Percentiles rank a stretch among this genome's conserved stretches.
phyloP scores from a whole-genome alignment of 2,888 invertebrate species.

The Norana najaformis region DNA sequence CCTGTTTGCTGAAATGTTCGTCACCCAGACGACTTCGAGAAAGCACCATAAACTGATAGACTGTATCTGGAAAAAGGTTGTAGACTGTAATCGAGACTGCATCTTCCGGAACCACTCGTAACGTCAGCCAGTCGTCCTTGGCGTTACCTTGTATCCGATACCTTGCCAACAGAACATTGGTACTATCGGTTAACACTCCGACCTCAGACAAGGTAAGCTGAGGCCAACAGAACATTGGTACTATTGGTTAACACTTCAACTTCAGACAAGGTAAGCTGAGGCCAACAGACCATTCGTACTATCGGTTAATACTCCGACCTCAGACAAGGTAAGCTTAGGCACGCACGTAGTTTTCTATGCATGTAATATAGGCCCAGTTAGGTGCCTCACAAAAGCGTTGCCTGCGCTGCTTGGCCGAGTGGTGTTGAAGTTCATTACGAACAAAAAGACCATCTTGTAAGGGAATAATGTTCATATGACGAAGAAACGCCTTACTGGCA shows the following conservation, averaged over 20 bases:
- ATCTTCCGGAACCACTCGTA: conserved; percentile 80
- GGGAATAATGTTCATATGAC: too few species aligned
- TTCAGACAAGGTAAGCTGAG: too few species aligned
- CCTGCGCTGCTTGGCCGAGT: too few species aligned
- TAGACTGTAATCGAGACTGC: conserved; percentile 87
- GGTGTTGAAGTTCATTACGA: too few species aligned
- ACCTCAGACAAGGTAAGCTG: too few species aligned
- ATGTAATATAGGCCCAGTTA: too few species aligned
- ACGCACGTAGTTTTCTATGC: too few species aligned
- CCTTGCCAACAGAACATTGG: not conserved
- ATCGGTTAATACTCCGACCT: too few species aligned
- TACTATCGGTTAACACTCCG: not conserved
- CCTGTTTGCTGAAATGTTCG: conserved; percentile 23
- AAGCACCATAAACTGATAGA: conserved; percentile 93
- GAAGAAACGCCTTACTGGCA: too few species aligned
- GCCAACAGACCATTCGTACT: not conserved
- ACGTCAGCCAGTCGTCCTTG: conserved; percentile 40
- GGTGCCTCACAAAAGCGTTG: too few species aligned
- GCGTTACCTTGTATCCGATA: conserved; percentile 26
- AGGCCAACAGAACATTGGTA: not conserved
- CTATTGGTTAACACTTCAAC: not conserved
- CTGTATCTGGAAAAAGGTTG: conserved; percentile 83
- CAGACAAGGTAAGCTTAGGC: too few species aligned
- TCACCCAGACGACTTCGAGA: conserved; percentile 56
- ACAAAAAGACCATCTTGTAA: too few species aligned